These are phyloP conservation scores for Diaphora mendica DNA, from an alignment of 2,888 invertebrate genomes.

Conservation along the genomic window DNA sequence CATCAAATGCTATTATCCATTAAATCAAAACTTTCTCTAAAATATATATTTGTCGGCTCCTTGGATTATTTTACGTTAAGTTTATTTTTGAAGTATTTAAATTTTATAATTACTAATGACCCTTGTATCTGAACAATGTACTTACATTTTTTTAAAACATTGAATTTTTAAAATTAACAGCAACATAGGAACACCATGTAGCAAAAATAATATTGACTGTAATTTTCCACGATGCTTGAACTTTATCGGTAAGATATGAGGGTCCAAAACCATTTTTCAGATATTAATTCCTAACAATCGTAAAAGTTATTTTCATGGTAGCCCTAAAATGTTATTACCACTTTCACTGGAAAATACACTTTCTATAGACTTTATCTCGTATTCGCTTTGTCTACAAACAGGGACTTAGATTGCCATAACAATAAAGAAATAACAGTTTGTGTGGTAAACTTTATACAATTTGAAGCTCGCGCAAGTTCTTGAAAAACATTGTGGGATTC, in stretches of 20 bases:
- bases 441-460: slow-evolving; percentile 67
- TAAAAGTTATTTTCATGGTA: slow-evolving; percentile 82
- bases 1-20: not conserved
- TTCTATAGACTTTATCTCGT: slow-evolving; percentile 75
- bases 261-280: slow-evolving; percentile 80
- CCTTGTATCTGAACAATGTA: slow-evolving; percentile 32
- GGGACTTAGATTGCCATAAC: slow-evolving; percentile 69
- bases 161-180: slow-evolving; percentile 40
- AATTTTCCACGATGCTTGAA: slow-evolving; percentile 64
- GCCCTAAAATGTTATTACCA: slow-evolving; percentile 79
- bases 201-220: slow-evolving; percentile 58
- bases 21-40: slow-evolving; percentile 25
- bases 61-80: slow-evolving; percentile 17
- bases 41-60: slow-evolving; percentile 33
- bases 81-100: slow-evolving; percentile 19
- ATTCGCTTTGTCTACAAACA: slow-evolving; percentile 69
- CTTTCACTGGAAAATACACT: slow-evolving; percentile 75
- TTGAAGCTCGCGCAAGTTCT: slow-evolving; percentile 52
- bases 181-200: slow-evolving; percentile 54
- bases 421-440: slow-evolving; percentile 73
- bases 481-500: slow-evolving; percentile 35
- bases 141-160: slow-evolving; percentile 27
- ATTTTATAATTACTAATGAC: slow-evolving; percentile 42
- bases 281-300: slow-evolving; percentile 85
- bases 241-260: slow-evolving; percentile 76